Base-by-base conservation (phyloP, 2,113 vertebrate species). In the Microcebus griseorufus region DNA sequence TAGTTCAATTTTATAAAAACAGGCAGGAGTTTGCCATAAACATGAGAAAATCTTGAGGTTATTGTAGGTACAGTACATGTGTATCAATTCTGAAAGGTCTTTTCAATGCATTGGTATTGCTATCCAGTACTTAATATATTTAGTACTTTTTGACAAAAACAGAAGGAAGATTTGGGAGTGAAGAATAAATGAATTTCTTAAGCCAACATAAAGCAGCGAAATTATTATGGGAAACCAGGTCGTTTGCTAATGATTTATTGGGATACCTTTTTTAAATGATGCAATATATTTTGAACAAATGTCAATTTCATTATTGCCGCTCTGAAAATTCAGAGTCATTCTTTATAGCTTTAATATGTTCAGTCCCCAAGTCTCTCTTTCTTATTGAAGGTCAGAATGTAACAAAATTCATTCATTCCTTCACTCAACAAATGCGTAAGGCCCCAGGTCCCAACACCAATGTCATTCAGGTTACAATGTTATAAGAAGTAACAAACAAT, bases 271-370 rank as follows among this genome's bases (percentile, higher is more conserved):
- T 92, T 83, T n/a, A 72, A 97, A 94, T 80, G 93, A 97, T 65
- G 64, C 58, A 42, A 84, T 94, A 93, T 92, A 95, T 84, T 97
- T 96, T 97, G 95, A 96, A 93, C 96, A 97, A 98, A 98, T 97
- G 96, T 98, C 97, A 97, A 98, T 97, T 98, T 96, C 83, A 98
- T 98, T 95, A 98, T 62, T 90, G 96, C 87, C 92, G 96, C 86
- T 79, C 91, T 95, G 39, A 97, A 96, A 85, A 97, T 97, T 94
- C 95, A 95, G 93, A 96, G 53, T 88, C 96, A 97, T 97, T 90
- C 64, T 95, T 97, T 95, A 97, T 67, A 79, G 93, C 51, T 86
- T 88, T 98, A 97, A 96, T 88, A 92, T 64, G 83, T 88, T 82
- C 87, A 32, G n/a, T 80, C 25, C 32, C 75, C 18, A 87, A 65